Conservation (phyloP, 30 jellyfish, hydroid and myxozoan species). For the Aurelia aurita complex sp. Pacific region DNA sequence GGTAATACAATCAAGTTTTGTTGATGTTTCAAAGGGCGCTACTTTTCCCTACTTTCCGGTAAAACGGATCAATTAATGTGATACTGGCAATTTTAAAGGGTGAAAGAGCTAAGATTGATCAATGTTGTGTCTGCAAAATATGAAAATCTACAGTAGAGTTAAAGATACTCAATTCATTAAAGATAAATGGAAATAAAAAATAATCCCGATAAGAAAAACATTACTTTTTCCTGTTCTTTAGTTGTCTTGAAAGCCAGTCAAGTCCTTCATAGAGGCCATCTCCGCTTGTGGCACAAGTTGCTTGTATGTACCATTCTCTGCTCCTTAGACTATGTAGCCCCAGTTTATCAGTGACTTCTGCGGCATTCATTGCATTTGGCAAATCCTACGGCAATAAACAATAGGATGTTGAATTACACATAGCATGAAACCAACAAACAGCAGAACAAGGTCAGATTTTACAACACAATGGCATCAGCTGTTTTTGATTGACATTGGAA, state of each 20-base stretch:
- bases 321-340: constrained; percentile 77
- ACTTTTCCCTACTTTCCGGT: too few species aligned
- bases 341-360: constrained; percentile 96
- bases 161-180: background rate
- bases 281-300: constrained; percentile 99
- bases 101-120: too few species aligned
- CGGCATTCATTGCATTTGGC: constrained; percentile 95
- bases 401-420: background rate
- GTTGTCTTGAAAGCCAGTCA: constrained; percentile 96
- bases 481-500: too few species aligned
- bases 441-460: too few species aligned
- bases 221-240: constrained; percentile 87
- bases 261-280: constrained; percentile 99
- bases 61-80: too few species aligned
- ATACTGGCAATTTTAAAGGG: too few species aligned
- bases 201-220: background rate
- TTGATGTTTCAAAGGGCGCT: too few species aligned
- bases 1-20: too few species aligned
- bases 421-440: too few species aligned
- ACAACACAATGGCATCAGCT: too few species aligned
- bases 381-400: constrained; percentile 68
- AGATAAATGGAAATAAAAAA: background rate
- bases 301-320: constrained; percentile 96
- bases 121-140: too few species aligned
- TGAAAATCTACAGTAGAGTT: background rate